Percentiles rank a stretch among this genome's conserved stretches.
These are phyloP conservation scores for Drosophila subobscura DNA, from an alignment of 1,140 invertebrate genomes.

Conservation along the genomic window DNA sequence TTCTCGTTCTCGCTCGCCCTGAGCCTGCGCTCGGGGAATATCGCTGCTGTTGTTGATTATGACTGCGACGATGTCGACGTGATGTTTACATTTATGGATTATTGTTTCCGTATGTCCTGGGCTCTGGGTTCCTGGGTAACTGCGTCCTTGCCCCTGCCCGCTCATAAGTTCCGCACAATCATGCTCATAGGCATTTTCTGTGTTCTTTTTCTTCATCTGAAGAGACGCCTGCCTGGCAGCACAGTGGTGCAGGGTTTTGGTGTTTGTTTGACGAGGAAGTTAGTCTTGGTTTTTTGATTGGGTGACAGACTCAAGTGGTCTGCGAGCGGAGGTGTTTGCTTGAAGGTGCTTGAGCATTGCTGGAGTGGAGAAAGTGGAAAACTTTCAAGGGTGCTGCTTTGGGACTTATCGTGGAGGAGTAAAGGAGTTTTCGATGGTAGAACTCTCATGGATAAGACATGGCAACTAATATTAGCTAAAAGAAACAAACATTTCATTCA, in stretches of 20 bases:
- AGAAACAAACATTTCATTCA: too few relatives aligned
- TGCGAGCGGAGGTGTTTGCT: too few relatives aligned
- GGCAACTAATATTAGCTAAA: too few relatives aligned
- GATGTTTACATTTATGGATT: constrained; percentile 81
- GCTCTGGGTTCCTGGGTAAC: neutral
- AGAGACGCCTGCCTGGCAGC: neutral
- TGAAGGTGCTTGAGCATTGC: too few relatives aligned
- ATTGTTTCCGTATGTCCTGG: constrained; percentile 76
- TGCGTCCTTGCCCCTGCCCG: constrained; percentile 26
- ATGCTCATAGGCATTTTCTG: constrained; percentile 63
- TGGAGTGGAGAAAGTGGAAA: too few relatives aligned
- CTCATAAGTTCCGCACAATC: constrained; percentile 73
- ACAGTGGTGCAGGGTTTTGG: constrained; percentile 10
- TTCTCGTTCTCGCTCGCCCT: neutral
- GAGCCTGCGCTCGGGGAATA: neutral
- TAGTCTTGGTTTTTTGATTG: constrained; percentile 11
- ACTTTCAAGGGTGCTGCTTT: too few relatives aligned
- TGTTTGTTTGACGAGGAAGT: neutral
- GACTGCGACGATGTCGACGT: constrained; percentile 70
- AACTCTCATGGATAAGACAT: too few relatives aligned
- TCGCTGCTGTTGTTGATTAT: constrained; percentile 38
- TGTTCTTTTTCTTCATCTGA: constrained; percentile 14
- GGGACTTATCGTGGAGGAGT: too few relatives aligned
- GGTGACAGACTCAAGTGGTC: constrained; percentile 24
- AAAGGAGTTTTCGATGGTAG: too few relatives aligned